These are phyloP conservation scores for Merops nubicus DNA, from an alignment of 2,113 vertebrate species.

Conservation along the genomic window DNA sequence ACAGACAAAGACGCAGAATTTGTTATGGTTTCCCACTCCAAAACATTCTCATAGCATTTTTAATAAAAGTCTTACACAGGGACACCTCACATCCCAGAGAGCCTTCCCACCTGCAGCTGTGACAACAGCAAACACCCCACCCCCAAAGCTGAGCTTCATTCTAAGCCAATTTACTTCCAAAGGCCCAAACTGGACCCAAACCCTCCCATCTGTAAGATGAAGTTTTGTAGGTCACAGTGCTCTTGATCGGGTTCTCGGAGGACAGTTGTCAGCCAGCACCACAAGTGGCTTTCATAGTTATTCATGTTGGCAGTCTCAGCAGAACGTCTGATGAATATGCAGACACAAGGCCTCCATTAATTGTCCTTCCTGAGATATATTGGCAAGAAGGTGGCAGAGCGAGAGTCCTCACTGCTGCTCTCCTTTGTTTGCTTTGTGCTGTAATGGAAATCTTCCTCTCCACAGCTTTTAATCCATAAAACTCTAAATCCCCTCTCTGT, in stretches of 20 bases:
- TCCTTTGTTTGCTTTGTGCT: background rate
- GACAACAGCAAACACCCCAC: background rate
- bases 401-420: background rate
- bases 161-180: background rate
- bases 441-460: background rate
- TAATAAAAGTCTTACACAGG: background rate
- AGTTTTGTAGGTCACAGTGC: background rate
- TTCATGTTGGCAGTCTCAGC: background rate
- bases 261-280: background rate
- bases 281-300: background rate
- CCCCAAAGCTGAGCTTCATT: background rate
- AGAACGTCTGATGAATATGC: background rate
- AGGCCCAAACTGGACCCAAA: background rate
- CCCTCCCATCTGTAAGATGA: background rate
- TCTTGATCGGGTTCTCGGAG: background rate
- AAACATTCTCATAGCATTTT: background rate
- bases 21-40: background rate
- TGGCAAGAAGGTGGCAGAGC: background rate
- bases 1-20: background rate
- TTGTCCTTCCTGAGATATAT: background rate
- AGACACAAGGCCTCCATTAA: background rate
- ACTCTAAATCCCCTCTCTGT: fast-evolving
- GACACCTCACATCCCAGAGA: background rate
- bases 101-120: background rate
- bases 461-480: background rate